These are phyloP conservation scores for Corythoichthys haematopterus DNA, from an alignment of 2,113 vertebrate species.

Conservation along the genomic window DNA sequence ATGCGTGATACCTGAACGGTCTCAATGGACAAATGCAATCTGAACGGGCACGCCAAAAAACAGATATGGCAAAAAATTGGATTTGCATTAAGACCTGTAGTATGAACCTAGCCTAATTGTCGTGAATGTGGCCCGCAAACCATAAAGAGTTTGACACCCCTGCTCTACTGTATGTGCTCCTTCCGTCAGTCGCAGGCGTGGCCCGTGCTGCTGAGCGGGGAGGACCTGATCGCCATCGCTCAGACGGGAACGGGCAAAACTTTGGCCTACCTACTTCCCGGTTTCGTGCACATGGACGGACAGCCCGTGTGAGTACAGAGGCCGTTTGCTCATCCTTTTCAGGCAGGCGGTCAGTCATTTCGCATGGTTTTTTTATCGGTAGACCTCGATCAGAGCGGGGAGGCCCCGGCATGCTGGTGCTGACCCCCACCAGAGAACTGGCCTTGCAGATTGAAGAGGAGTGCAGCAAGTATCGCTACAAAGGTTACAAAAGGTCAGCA, in stretches of 20 bases:
- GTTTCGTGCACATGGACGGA: slow-evolving; percentile 91
- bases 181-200: slow-evolving; percentile 84
- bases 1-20: no score
- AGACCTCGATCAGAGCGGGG: slow-evolving; percentile 72
- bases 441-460: slow-evolving; percentile 91
- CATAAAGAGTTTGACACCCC: no score
- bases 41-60: no score
- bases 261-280: slow-evolving; percentile 88
- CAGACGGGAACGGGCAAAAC: slow-evolving; percentile 97
- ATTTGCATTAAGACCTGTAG: no score
- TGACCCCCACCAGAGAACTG: slow-evolving; percentile 90
- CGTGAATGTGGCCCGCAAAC: no score
- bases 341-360: neutral
- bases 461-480: slow-evolving; percentile 87
- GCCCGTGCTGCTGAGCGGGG: slow-evolving; percentile 87
- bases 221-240: slow-evolving; percentile 92
- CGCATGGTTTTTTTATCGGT: neutral
- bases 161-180: neutral
- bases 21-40: no score
- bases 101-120: no score
- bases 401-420: slow-evolving; percentile 92
- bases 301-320: slow-evolving; percentile 80
- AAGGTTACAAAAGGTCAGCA: slow-evolving; percentile 83
- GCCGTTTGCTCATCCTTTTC: neutral
- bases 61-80: no score